Percentiles rank a stretch among this genome's conserved stretches.
Evolutionary conservation across 2,797 vertebrate species (phyloP).

Genomic region (Delichon dasypus): DNA sequence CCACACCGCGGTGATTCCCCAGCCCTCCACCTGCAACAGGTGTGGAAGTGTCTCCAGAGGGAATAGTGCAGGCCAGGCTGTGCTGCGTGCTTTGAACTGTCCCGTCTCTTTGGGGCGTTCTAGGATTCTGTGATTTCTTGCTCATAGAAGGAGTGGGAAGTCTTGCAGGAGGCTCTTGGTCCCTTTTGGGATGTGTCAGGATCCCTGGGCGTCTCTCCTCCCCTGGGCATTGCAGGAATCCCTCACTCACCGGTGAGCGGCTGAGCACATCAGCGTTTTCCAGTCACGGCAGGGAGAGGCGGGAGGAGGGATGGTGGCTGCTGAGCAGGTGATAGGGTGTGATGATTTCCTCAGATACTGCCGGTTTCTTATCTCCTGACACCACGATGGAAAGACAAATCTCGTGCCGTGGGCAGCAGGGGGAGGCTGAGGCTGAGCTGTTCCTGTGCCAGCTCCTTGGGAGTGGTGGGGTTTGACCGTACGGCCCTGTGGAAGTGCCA

Average conservation of each 20-base stretch:
- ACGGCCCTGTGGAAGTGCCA: not conserved
- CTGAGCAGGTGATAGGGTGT: not conserved
- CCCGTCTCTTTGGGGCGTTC: not conserved
- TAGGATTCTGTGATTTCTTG: accelerated
- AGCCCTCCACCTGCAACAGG: not conserved
- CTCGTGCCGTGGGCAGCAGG: not conserved
- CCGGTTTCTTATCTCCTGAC: constrained; percentile 6
- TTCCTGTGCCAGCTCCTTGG: not conserved
- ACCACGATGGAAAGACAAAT: not conserved
- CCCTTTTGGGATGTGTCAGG: not conserved
- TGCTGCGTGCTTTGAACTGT: not conserved
- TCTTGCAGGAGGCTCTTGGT: not conserved
- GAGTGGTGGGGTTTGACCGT: not conserved
- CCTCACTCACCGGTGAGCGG: accelerated
- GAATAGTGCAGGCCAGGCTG: accelerated
- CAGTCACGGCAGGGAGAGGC: not conserved
- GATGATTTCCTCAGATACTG: not conserved
- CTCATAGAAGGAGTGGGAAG: not conserved
- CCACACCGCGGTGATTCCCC: accelerated
- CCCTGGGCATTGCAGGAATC: not conserved
- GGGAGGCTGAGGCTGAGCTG: not conserved
- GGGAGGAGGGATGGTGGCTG: not conserved
- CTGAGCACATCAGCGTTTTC: not conserved
- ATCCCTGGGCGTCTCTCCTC: not conserved
- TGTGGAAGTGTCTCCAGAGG: accelerated